Percentiles rank a stretch among this genome's conserved stretches.
Conservation (phyloP, 2,888 invertebrate genomes). For the Atethmia centrago region DNA sequence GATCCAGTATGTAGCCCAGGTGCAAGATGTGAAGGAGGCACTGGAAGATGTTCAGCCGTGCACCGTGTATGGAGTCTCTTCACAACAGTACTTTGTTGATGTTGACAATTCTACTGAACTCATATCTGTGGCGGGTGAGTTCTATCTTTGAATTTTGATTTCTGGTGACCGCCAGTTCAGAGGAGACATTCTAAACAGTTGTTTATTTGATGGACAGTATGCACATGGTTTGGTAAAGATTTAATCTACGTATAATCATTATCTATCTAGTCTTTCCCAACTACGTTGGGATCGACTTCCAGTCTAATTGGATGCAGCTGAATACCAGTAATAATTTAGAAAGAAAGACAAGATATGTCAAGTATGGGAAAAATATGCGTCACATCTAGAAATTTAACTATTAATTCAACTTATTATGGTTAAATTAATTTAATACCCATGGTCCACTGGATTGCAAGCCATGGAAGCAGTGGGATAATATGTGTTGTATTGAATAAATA, state of each 20-base stretch:
- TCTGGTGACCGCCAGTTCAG: no score
- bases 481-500: neutral
- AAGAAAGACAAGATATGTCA: no score
- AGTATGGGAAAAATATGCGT: no score
- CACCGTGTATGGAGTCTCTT: constrained; percentile 78
- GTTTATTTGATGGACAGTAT: neutral
- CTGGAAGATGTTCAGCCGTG: constrained; percentile 74
- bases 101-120: constrained; percentile 79
- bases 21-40: constrained; percentile 75
- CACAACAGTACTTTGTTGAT: constrained; percentile 83
- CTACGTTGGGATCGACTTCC: no score
- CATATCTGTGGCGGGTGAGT: constrained; percentile 76
- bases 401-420: no score
- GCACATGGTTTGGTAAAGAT: neutral
- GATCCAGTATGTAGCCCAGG: constrained; percentile 81
- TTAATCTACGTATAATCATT: no score
- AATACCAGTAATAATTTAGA: no score
- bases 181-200: neutral
- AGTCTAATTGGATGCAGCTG: no score
- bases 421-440: neutral
- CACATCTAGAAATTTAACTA: no score
- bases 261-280: no score
- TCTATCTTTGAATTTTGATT: neutral
- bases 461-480: neutral
- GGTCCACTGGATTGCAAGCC: neutral